Conservation (phyloP, 2,113 vertebrate species). For the Xyliphius kryptos region DNA sequence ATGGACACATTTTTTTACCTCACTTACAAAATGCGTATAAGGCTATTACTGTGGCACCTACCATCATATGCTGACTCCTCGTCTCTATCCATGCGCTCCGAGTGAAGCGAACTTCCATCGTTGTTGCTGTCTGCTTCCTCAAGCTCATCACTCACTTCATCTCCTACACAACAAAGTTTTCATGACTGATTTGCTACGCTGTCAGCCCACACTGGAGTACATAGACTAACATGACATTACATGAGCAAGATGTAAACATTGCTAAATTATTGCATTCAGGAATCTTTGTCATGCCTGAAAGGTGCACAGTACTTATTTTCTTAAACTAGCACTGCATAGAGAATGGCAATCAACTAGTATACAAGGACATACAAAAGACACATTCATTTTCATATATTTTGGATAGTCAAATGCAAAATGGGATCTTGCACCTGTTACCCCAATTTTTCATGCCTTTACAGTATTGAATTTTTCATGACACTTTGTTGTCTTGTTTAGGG, state of each 20-base stretch:
- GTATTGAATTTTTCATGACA: conserved; percentile 2
- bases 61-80: conserved; percentile 78
- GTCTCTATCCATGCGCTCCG: conserved; percentile 82
- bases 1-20: too few species aligned
- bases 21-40: too few species aligned
- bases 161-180: too few species aligned
- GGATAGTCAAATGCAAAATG: conserved; percentile 16
- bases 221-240: too few species aligned
- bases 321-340: conserved; percentile 12
- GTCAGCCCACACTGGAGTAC: too few species aligned
- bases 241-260: too few species aligned
- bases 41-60: too few species aligned
- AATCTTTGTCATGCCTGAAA: too few species aligned
- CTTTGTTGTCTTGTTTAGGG: conserved; percentile 16
- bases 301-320: too few species aligned
- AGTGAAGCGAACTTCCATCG: conserved; percentile 76
- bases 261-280: too few species aligned
- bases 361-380: conserved; percentile 16
- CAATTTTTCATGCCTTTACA: conserved; percentile 9
- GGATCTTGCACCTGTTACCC: conserved; percentile 13
- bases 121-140: conserved; percentile 69
- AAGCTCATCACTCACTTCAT: conserved; percentile 65
- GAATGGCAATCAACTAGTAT: conserved; percentile 12
- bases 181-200: too few species aligned
- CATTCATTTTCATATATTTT: conserved; percentile 28